Evolutionary conservation across 1,140 invertebrate species (phyloP), one percentile per base, ranked within the genome.

Genomic region (Solen grandis): DNA sequence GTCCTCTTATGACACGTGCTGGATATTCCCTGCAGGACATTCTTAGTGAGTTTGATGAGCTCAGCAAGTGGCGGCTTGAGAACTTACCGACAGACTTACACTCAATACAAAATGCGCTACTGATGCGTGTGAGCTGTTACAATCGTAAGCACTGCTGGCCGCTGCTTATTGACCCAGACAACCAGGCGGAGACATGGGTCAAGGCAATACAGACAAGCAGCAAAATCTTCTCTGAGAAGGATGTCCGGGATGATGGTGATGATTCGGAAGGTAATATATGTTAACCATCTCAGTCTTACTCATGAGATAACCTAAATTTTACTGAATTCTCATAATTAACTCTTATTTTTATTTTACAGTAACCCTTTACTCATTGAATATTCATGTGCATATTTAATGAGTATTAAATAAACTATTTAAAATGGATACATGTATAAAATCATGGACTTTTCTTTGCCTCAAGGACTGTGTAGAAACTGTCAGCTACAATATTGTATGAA

Each of bases 71-170:
- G 90, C 69, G 89, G 35, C 85, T 92, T 57, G 79, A 83, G 1
- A 85, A 84, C 50, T 77, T 91, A 31, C 89, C 90, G 0, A 88
- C 86, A 2, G 91, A 92, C 73, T 50, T 90, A 19, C 90, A 91
- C 63, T 86, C 89, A 0, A 82, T 92, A 27, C 88, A 92, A 74
- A 92, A 92, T 83, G 90, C 89, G 1, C 81, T 92, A 1, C 85
- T 92, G 3, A 90, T 92, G 87, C 66, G 90, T 13, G 87, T 88
- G 19, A 89, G 86, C 69, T 88, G 84, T 66, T 79, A 88, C 76
- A 90, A 92, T 72, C 75, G 87, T 41, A 90, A 90, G 72, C 86
- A 90, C 81, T 89, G 86, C 82, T 92, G 92, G 91, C 91, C 91
- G 2, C 80, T 92, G 16, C 73, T 92, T 19, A 85, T 92, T 57